Conservation (phyloP, 2,888 invertebrate genomes). For the Clitarchus hookeri region DNA sequence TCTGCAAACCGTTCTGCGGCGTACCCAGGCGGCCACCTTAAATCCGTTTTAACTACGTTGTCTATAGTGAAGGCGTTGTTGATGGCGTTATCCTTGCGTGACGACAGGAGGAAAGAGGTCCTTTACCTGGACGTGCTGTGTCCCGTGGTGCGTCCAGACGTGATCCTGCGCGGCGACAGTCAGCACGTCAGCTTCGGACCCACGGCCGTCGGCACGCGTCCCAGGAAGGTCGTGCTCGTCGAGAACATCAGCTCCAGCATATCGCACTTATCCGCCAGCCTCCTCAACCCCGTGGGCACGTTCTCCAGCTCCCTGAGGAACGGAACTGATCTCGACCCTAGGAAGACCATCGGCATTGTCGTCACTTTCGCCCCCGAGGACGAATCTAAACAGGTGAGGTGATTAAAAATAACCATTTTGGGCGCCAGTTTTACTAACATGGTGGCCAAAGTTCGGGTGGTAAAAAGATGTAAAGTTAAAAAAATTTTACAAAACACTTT, state of each 20-base stretch:
- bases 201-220: conserved; percentile 29
- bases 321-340: background rate
- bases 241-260: conserved; percentile 15
- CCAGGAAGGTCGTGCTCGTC: conserved; percentile 21
- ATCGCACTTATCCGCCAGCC: background rate
- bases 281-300: conserved; percentile 30
- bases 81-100: background rate
- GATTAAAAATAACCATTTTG: background rate
- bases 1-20: too few species aligned
- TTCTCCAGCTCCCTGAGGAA: conserved; percentile 17
- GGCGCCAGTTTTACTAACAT: too few species aligned
- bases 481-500: too few species aligned
- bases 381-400: background rate
- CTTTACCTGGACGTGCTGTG: conserved; percentile 21
- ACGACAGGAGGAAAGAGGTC: background rate
- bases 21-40: too few species aligned
- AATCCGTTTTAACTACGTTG: too few species aligned
- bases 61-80: background rate
- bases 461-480: too few species aligned
- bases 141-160: conserved; percentile 30
- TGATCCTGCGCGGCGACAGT: conserved; percentile 27
- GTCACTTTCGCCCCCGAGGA: background rate
- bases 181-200: conserved; percentile 27
- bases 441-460: too few species aligned
- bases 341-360: background rate